These are phyloP conservation scores for Percopsis omiscomaycus DNA, from an alignment of 2,797 vertebrate species.

Conservation along the genomic window DNA sequence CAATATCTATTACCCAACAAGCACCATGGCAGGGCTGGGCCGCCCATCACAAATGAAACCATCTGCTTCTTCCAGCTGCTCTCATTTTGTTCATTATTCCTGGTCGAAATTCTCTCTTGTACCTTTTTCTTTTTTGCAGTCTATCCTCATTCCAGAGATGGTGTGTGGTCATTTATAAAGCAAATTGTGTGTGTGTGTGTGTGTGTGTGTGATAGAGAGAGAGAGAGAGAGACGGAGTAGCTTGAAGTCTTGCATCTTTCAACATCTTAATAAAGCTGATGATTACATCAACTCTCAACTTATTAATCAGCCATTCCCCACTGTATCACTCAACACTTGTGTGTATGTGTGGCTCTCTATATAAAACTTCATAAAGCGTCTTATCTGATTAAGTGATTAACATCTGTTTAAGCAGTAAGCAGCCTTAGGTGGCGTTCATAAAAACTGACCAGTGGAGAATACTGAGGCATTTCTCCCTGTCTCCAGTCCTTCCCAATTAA, in stretches of 20 bases:
- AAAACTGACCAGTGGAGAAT: constrained; percentile 40
- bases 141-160: constrained; percentile 14
- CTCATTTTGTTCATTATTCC: constrained; percentile 75
- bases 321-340: constrained; percentile 61
- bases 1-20: constrained; percentile 78
- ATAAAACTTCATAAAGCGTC: constrained; percentile 74
- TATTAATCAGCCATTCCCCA: constrained; percentile 70
- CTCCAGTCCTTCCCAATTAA: constrained; percentile 2
- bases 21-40: constrained; percentile 65
- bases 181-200: constrained; percentile 29
- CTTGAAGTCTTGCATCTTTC: constrained; percentile 68
- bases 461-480: constrained; percentile 14
- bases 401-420: constrained; percentile 70
- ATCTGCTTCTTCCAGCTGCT: constrained; percentile 83
- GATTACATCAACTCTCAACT: constrained; percentile 74
- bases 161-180: constrained; percentile 51
- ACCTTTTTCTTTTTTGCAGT: constrained; percentile 18
- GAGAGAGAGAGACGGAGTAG: neutral
- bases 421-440: constrained; percentile 53
- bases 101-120: constrained; percentile 50
- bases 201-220: constrained; percentile 3
- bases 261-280: constrained; percentile 80
- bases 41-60: constrained; percentile 79
- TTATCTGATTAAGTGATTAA: constrained; percentile 76
- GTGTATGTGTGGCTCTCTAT: constrained; percentile 38